Evolutionary conservation across 1,140 invertebrate genomes (phyloP).

Genomic region (Drosophila mayri): DNA sequence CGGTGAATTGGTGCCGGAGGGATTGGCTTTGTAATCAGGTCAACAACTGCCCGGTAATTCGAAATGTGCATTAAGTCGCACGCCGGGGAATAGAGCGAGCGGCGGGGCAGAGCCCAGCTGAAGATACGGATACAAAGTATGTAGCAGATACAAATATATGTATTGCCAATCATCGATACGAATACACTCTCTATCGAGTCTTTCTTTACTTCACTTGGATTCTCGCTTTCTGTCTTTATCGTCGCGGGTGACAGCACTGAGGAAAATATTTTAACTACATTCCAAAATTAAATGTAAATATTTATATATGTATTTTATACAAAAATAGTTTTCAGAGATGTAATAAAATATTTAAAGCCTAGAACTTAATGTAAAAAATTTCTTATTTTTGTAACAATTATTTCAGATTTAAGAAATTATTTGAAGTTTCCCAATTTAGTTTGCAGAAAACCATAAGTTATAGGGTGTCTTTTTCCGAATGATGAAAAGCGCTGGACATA

Average conservation of each 20-base stretch:
- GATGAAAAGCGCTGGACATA: conserved; percentile 30
- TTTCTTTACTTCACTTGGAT: conserved; percentile 24
- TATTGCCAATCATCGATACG: conserved; percentile 7
- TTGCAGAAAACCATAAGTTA: background rate
- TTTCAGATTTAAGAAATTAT: background rate
- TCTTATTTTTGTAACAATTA: background rate
- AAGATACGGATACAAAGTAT: conserved; percentile 8
- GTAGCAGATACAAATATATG: conserved; percentile 3
- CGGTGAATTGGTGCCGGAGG: conserved; percentile 22
- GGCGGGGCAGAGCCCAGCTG: background rate
- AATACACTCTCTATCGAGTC: conserved; percentile 9
- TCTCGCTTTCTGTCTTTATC: conserved; percentile 22
- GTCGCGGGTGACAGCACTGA: background rate
- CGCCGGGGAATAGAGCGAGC: conserved; percentile 37
- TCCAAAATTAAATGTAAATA: no score
- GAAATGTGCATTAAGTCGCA: conserved; percentile 56
- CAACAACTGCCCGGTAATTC: conserved; percentile 60
- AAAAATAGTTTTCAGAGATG: background rate
- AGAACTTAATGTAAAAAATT: background rate
- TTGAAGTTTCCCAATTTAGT: background rate
- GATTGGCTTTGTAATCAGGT: conserved; percentile 60
- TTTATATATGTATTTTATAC: no score
- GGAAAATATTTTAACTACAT: background rate
- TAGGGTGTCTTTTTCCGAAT: background rate
- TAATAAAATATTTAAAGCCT: background rate